phyloP scores from a whole-genome alignment of 2,113 vertebrate genomes.

The Sinocyclocheilus rhinocerous region DNA sequence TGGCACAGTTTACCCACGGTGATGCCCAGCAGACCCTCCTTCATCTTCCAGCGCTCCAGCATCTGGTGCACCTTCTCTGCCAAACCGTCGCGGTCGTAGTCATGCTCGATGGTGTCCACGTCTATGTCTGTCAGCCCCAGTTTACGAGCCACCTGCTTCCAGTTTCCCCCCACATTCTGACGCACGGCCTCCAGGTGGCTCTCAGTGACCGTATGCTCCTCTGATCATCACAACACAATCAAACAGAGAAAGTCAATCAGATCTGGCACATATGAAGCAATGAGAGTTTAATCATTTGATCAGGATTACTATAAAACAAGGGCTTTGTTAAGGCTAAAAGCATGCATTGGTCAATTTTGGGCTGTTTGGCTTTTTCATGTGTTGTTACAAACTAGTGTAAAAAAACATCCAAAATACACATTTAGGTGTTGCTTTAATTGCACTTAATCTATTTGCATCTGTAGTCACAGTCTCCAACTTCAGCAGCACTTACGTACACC shows the following conservation, averaged over 20 bases:
- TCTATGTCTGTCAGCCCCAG: slow-evolving; percentile 82
- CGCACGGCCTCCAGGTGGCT: slow-evolving; percentile 83
- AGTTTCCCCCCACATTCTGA: slow-evolving; percentile 82
- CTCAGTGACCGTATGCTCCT: slow-evolving; percentile 70
- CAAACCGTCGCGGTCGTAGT: slow-evolving; percentile 86
- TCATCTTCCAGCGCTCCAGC: slow-evolving; percentile 89
- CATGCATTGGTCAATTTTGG: no score
- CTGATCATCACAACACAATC: slow-evolving; percentile 49
- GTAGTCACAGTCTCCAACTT: no score
- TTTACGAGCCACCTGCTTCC: slow-evolving; percentile 86
- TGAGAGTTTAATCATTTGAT: no score
- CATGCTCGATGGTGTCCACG: slow-evolving; percentile 89
- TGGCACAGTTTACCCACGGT: slow-evolving; percentile 85
- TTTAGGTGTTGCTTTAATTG: no score
- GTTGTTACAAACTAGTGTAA: no score
- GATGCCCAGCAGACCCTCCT: slow-evolving; percentile 82
- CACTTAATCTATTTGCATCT: no score
- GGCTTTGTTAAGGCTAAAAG: no score
- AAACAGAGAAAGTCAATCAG: background rate
- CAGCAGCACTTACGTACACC: no score
- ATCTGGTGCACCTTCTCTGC: slow-evolving; percentile 93
- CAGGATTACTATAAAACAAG: no score
- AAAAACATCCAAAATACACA: no score
- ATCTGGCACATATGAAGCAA: background rate
- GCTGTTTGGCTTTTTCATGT: no score